Evolutionary conservation across 2,113 vertebrate genomes (phyloP).

Genomic region (Tringa solitaria): DNA sequence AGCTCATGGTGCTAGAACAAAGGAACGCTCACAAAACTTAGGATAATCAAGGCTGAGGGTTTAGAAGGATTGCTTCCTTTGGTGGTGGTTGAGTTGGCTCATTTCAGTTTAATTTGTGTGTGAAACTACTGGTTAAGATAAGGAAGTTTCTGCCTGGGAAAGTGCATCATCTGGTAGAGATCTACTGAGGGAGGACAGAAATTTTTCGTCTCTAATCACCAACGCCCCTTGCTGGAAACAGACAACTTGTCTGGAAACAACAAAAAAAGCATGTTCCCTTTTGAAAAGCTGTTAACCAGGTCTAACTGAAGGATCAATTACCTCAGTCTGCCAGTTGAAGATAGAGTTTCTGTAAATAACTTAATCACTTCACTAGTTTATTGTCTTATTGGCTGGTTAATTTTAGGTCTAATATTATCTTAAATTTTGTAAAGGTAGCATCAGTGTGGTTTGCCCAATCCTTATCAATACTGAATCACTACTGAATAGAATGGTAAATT

Average conservation of each 20-base stretch:
- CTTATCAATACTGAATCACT: background rate
- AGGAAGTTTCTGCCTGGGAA: background rate
- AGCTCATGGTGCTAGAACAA: background rate
- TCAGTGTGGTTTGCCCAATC: background rate
- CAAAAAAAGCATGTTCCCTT: rapidly evolving
- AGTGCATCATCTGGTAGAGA: background rate
- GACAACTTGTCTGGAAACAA: background rate
- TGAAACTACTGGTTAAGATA: background rate
- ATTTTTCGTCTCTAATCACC: background rate
- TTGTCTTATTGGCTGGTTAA: background rate
- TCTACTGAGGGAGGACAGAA: background rate
- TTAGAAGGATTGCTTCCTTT: background rate
- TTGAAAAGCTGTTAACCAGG: background rate
- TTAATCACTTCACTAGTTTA: background rate
- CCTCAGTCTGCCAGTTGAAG: background rate
- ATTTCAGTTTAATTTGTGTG: background rate
- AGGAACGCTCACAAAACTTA: background rate
- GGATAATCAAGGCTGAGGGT: background rate
- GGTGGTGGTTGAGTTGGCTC: background rate
- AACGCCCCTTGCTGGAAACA: background rate
- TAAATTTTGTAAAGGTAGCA: background rate
- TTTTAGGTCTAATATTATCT: background rate
- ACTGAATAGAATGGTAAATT: background rate
- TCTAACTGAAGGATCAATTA: background rate
- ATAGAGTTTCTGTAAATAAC: background rate